A percentile compares a stretch with the other conserved stretches of the same genome.
Conservation (phyloP, 2,888 invertebrate genomes). For the Meandrusa payeni region DNA sequence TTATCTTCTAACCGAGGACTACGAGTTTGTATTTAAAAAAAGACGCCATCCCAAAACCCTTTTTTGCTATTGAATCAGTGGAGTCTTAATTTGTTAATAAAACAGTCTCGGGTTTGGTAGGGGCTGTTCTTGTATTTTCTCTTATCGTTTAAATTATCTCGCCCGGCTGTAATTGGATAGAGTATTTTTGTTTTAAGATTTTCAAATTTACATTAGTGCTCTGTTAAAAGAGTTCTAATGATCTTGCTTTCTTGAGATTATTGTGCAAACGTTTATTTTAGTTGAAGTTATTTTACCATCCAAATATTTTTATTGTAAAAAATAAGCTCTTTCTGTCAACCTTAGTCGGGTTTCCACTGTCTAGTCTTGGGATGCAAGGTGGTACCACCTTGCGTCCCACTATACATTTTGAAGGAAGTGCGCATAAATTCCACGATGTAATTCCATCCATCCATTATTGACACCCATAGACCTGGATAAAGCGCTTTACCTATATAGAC, state of each 20-base stretch:
- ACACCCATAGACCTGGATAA: no score
- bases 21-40: conserved; percentile 47
- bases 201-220: conserved; percentile 6
- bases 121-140: conserved; percentile 48
- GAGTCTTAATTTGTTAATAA: conserved; percentile 54
- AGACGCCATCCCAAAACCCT: conserved; percentile 42
- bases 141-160: conserved; percentile 41
- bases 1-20: conserved; percentile 46
- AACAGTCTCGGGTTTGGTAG: conserved; percentile 42
- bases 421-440: no score
- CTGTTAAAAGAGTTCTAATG: conserved; percentile 2
- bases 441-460: no score
- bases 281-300: no score
- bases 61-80: conserved; percentile 45
- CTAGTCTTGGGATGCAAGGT: no score
- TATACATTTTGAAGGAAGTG: no score
- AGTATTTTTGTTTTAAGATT: conserved; percentile 27
- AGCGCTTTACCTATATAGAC: no score
- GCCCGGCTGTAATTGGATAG: conserved; percentile 36
- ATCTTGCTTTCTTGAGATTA: not conserved
- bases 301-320: no score
- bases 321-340: no score
- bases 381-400: no score
- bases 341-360: no score
- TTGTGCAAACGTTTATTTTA: not conserved